Base-by-base conservation (phyloP, 2,888 invertebrate species). In the Ormyrus labotus region DNA sequence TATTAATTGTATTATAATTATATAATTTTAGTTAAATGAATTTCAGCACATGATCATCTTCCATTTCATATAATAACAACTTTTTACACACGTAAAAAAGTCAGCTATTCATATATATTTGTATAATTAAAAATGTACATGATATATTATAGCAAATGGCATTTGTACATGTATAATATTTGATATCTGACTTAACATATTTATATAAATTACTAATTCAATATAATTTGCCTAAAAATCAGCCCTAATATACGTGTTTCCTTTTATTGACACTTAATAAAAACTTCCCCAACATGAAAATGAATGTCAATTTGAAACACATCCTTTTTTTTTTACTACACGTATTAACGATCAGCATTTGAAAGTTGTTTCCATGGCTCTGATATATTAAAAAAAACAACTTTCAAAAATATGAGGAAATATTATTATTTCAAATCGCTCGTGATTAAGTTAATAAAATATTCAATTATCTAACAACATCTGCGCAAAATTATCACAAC, bases 381-480 rank as follows among this genome's bases (percentile, higher is more conserved):
- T 60, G 7, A 71, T 71, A 53, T 67, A 71, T 63, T 67, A 63
- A 63, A 74, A 10, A 10, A 60, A 63, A 47, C 13, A 57, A 63
- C 58, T 76, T 67, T 67, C 3, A 13, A 50, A 13, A 64, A n/a
- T 13, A 60, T 13, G 34, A 72, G 64, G 13, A 68, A 50, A 45
- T 61, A 68, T 68, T 72, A 72, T 6, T 6, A 63, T 58, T 53
- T 76, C 53, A 34, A 61, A 71, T 76, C 45, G 53, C 72, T 79
- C 64, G n/a, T 9, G 51, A 60, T 60, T 70, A 61, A 63, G 10
- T 67, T 71, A 82, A 80, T 80, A 80, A 78, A 82, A 83, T 75
- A 79, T 81, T 63, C 70, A 83, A 82, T 78, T 80, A 81, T 68
- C 80, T 82, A 83, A 80, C 67, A 80, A 81, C 64, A 83, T 78